Conservation (phyloP, 2,888 invertebrate genomes). For the Eumerus sabulonum region DNA sequence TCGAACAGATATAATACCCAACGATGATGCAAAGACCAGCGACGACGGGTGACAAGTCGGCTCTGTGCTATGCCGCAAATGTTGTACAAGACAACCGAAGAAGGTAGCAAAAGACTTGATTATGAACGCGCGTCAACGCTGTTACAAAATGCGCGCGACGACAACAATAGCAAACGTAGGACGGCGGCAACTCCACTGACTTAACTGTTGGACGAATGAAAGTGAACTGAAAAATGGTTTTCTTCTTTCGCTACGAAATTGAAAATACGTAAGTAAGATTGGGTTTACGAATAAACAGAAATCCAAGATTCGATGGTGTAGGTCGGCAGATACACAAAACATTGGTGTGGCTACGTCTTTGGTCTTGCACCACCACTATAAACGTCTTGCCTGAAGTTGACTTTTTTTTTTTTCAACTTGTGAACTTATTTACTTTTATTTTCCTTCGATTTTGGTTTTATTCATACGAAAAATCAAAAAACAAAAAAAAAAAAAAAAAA, state of each 20-base stretch:
- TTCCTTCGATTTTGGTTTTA: no score
- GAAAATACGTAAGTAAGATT: slow-evolving; percentile 18
- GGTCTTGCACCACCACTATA: slow-evolving; percentile 20
- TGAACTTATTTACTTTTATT: slow-evolving; percentile 1
- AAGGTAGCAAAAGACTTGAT: no score
- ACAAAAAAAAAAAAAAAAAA: not conserved
- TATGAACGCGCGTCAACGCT: slow-evolving; percentile 1
- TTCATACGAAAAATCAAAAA: no score
- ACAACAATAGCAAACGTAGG: slow-evolving; percentile 2
- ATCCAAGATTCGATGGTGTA: slow-evolving; percentile 33
- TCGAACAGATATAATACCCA: slow-evolving; percentile 21
- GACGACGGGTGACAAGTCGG: not conserved
- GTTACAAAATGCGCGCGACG: slow-evolving; percentile 22
- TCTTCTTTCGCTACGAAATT: slow-evolving; percentile 70
- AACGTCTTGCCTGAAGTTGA: slow-evolving; percentile 4
- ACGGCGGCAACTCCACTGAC: slow-evolving; percentile 54
- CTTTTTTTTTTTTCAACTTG: slow-evolving; percentile 14
- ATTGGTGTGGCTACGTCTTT: slow-evolving; percentile 16
- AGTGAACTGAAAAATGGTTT: slow-evolving; percentile 74
- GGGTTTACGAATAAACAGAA: slow-evolving; percentile 18
- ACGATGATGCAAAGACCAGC: slow-evolving; percentile 8
- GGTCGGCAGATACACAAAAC: slow-evolving; percentile 18
- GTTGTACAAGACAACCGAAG: no score
- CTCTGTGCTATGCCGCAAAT: no score
- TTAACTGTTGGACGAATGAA: slow-evolving; percentile 73